phyloP scores from a whole-genome alignment of 2,888 invertebrate genomes.

The Phragmatobia fuliginosa region DNA sequence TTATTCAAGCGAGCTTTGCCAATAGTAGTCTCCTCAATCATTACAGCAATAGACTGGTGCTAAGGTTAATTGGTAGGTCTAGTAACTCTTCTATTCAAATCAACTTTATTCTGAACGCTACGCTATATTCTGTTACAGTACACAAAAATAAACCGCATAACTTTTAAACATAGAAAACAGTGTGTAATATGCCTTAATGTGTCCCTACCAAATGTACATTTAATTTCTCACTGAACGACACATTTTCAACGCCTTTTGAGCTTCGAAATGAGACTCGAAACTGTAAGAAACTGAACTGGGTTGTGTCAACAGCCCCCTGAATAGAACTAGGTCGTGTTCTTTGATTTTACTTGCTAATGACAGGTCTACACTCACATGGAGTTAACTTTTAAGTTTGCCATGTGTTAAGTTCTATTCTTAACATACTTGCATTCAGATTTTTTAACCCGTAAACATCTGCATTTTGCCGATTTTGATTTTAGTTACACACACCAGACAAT shows the following conservation, averaged over 20 bases:
- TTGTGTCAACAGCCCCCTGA: slow-evolving; percentile 62
- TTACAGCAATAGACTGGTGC: background rate
- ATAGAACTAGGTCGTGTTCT: slow-evolving; percentile 60
- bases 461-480: too few relatives aligned
- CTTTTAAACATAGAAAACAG: background rate
- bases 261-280: slow-evolving; percentile 37
- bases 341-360: slow-evolving; percentile 50
- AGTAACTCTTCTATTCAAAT: background rate
- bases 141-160: background rate
- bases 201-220: slow-evolving; percentile 7
- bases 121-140: background rate
- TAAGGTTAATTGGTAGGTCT: background rate
- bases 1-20: too few relatives aligned
- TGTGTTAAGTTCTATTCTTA: slow-evolving; percentile 29
- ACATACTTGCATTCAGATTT: background rate
- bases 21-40: background rate
- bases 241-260: slow-evolving; percentile 33
- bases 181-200: background rate
- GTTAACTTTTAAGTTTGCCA: slow-evolving; percentile 32
- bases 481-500: too few relatives aligned
- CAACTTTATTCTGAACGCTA: background rate
- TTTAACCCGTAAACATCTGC: too few relatives aligned
- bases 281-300: slow-evolving; percentile 55
- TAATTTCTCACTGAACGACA: slow-evolving; percentile 22
- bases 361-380: slow-evolving; percentile 28